Evolutionary conservation across 2,113 vertebrate species (phyloP), one percentile per base, ranked within the genome.

Genomic region (Notothenia coriiceps): DNA sequence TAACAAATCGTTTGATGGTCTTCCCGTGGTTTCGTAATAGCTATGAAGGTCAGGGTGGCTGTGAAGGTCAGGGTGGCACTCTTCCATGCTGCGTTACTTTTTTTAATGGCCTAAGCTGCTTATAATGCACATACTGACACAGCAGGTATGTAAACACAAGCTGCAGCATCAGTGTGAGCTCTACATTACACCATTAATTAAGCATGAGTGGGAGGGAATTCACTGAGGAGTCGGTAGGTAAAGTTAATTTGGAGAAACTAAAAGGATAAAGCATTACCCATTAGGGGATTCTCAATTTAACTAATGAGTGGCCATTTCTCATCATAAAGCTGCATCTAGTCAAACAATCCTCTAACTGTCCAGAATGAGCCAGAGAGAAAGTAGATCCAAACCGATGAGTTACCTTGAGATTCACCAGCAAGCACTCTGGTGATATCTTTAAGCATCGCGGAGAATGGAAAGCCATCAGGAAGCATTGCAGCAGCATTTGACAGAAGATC

Each of bases 401-500:
- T 94, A 96, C 95, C 94, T 93, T 80, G 83, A 70, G 88, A 77
- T 76, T 94, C 92, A 12, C 8, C 78, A 46, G 91, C 89, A 55
- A 95, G 76, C 14, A 35, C 74, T 71, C 5, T 74, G 57, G 82
- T 82, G 56, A 94, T 43, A 49, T 85, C 84, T 85, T 91, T 93
- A 9, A 94, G 80, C 57, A 61, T 7, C 0, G 80, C 3, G 33
- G 87, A 52, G 56, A 89, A 92, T 25, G 91, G 93, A 40, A 94
- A 71, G 40, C 64, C 88, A 57, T 90, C 77, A 2, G 94, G 91
- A 73, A 96, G 65, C 79, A 75, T 67, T n/a, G 76, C 25, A 14
- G 73, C 70, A 4, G 81, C 68, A 47, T 92, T 70, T n/a, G 2
- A 54, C 85, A 95, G 77, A 59, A 93, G 40, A 63, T 86, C 60